These are phyloP conservation scores for Daboia siamensis DNA, from an alignment of 2,113 vertebrate species.

Conservation along the genomic window DNA sequence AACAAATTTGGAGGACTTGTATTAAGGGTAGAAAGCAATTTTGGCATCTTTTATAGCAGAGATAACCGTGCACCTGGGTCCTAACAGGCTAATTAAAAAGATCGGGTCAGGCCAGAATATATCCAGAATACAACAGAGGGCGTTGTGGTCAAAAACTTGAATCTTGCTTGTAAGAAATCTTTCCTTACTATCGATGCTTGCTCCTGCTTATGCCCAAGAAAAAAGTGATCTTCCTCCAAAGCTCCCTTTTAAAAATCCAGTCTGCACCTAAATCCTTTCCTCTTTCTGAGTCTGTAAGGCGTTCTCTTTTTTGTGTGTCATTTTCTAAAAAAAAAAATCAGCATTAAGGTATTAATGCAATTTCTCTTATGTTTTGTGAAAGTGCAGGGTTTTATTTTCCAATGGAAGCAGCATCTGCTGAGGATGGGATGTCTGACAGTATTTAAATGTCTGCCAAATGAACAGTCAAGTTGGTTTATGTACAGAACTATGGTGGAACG, in stretches of 20 bases:
- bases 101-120: not conserved
- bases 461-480: not conserved
- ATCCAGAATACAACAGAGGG: slow-evolving; percentile 22
- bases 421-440: not conserved
- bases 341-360: slow-evolving; percentile 4
- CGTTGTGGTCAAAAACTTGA: slow-evolving; percentile 33
- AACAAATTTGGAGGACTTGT: not conserved
- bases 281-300: slow-evolving; percentile 51
- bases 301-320: slow-evolving; percentile 37
- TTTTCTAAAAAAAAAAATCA: slow-evolving; percentile 20
- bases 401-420: not conserved
- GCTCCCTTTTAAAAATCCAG: slow-evolving; percentile 20
- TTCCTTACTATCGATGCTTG: slow-evolving; percentile 35
- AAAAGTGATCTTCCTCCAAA: slow-evolving; percentile 30
- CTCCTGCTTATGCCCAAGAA: slow-evolving; percentile 49
- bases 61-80: not conserved
- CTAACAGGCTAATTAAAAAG: not conserved
- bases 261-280: slow-evolving; percentile 7
- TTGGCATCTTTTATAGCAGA: not conserved
- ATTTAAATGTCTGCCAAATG: slow-evolving; percentile 16
- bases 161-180: slow-evolving; percentile 27
- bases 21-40: not conserved
- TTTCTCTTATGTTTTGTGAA: not conserved
- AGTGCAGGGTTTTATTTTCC: not conserved
- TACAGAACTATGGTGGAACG: not conserved